phyloP scores from a whole-genome alignment of 2,113 vertebrate species.

The Oriolus oriolus region DNA sequence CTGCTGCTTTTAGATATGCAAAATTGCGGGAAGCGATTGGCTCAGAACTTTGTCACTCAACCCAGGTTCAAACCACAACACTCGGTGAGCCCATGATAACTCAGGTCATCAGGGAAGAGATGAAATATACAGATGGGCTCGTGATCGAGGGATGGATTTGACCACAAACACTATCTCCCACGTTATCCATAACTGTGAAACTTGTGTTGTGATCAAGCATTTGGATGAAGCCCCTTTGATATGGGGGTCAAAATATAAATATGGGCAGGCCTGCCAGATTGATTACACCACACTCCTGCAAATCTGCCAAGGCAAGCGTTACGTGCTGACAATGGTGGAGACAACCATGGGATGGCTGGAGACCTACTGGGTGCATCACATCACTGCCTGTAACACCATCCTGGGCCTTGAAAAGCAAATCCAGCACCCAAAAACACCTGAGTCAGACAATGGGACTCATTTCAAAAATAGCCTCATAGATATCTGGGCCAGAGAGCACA shows the following conservation, averaged over 20 bases:
- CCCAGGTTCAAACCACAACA: no score
- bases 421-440: not conserved
- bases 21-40: no score
- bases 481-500: not conserved
- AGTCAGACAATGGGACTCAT: rapidly evolving
- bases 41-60: no score
- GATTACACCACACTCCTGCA: not conserved
- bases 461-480: not conserved
- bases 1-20: no score
- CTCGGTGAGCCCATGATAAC: rapidly evolving
- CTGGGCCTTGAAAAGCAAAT: not conserved
- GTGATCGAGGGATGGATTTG: not conserved
- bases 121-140: not conserved
- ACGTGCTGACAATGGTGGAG: rapidly evolving
- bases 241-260: not conserved
- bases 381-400: not conserved
- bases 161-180: rapidly evolving
- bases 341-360: not conserved
- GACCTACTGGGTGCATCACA: rapidly evolving
- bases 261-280: not conserved
- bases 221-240: not conserved
- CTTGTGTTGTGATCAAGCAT: not conserved
- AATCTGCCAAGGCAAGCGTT: rapidly evolving
- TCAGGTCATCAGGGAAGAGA: not conserved
- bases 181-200: not conserved